These are phyloP conservation scores for Serranus cabrilla DNA, from an alignment of 2,797 vertebrate genomes.

Conservation along the genomic window DNA sequence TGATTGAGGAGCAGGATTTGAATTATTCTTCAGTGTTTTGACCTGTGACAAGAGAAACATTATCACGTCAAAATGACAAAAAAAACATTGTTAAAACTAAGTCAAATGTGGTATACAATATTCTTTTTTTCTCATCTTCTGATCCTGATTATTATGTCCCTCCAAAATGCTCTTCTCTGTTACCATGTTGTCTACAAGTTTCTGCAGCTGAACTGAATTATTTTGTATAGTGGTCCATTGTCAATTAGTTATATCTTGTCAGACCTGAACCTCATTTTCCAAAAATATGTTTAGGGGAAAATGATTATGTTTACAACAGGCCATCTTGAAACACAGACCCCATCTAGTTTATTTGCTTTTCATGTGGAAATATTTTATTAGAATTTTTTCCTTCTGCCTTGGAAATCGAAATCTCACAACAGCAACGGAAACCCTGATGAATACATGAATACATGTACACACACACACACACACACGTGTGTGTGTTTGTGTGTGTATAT, in stretches of 20 bases:
- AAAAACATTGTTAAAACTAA: too few relatives aligned
- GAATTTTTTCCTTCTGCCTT: too few relatives aligned
- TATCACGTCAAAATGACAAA: neutral
- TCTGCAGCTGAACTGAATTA: neutral
- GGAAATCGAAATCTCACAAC: too few relatives aligned
- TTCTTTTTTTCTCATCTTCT: neutral
- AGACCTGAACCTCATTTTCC: too few relatives aligned
- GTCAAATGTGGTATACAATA: neutral
- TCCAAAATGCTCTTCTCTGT: neutral
- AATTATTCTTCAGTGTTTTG: slow-evolving; percentile 78
- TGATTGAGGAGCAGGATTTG: slow-evolving; percentile 61
- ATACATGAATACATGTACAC: neutral
- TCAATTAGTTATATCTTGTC: too few relatives aligned
- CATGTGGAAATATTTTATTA: too few relatives aligned
- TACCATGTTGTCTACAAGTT: neutral
- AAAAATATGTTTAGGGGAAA: neutral
- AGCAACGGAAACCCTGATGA: too few relatives aligned
- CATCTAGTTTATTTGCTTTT: too few relatives aligned
- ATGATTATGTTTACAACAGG: neutral
- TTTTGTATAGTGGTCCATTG: neutral
- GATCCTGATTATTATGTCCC: neutral
- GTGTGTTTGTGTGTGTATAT: too few relatives aligned
- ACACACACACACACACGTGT: neutral
- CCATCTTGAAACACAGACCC: too few relatives aligned
- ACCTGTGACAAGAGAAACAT: slow-evolving; percentile 70